These are phyloP conservation scores for Elgaria multicarinata DNA, from an alignment of 2,113 vertebrate species.

Conservation along the genomic window DNA sequence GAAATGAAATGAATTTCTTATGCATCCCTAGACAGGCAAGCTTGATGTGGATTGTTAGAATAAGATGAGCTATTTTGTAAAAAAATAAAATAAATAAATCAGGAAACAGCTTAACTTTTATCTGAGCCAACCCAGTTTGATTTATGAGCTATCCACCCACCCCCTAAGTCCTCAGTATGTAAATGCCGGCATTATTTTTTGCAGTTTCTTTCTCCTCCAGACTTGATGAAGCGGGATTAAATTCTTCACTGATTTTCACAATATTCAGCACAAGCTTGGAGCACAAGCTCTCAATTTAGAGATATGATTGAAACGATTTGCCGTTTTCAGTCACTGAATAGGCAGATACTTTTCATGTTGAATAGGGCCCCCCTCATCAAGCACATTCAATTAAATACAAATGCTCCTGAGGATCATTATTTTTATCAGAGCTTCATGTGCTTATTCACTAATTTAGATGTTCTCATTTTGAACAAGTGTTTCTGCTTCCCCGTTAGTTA, in stretches of 20 bases:
- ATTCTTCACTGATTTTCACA: background rate
- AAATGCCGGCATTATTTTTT: background rate
- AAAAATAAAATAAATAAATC: too few relatives aligned
- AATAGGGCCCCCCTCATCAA: background rate
- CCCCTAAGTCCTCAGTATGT: background rate
- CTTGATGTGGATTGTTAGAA: background rate
- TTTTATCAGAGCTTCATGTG: conserved; percentile 11
- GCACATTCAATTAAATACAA: conserved; percentile 18
- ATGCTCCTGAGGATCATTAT: background rate
- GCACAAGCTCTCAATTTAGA: conserved; percentile 1
- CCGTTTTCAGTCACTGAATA: conserved; percentile 1
- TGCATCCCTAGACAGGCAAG: background rate
- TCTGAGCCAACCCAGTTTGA: background rate
- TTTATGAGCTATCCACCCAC: background rate
- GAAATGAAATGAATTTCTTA: too few relatives aligned
- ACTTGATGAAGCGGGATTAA: conserved; percentile 9
- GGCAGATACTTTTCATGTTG: background rate
- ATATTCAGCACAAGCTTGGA: background rate
- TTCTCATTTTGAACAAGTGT: conserved; percentile 1
- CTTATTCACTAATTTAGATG: conserved; percentile 8
- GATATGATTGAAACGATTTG: conserved; percentile 21
- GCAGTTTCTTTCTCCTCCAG: background rate
- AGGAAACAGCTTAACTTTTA: background rate
- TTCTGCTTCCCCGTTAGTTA: background rate
- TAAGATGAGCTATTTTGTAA: background rate